Percentiles rank a stretch among this genome's conserved stretches.
phyloP scores from a whole-genome alignment of 2,797 vertebrate genomes.

The Heteromormyrus szaboi region DNA sequence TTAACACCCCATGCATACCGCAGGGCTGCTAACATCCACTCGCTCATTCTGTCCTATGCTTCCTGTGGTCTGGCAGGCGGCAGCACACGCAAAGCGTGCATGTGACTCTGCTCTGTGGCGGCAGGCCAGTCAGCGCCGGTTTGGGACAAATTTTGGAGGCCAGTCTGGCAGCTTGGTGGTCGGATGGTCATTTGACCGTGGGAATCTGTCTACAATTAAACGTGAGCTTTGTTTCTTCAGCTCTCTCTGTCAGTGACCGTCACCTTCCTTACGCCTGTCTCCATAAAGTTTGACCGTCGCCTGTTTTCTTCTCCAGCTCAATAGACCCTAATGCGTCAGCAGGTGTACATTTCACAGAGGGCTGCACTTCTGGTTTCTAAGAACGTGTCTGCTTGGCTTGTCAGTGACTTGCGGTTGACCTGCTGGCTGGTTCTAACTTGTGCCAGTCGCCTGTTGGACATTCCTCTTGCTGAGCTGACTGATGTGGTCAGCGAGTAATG shows the following conservation, averaged over 20 bases:
- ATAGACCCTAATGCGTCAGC: background rate
- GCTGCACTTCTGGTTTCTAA: background rate
- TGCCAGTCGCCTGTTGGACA: background rate
- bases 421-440: background rate
- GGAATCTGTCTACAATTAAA: background rate
- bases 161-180: background rate
- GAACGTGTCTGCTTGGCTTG: background rate
- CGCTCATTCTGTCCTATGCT: background rate
- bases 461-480: background rate
- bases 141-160: background rate
- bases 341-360: conserved; percentile 5
- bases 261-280: background rate
- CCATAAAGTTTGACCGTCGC: background rate
- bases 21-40: background rate
- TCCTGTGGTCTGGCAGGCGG: conserved; percentile 10
- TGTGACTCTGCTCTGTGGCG: background rate
- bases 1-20: background rate
- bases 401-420: background rate
- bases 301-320: background rate
- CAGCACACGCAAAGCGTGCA: background rate
- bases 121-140: background rate
- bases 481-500: background rate
- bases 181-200: background rate
- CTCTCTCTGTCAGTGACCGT: too few relatives aligned
- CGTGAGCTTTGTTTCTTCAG: background rate